Conservation (phyloP, 2,113 vertebrate species). For the Rhabdornis inornatus region DNA sequence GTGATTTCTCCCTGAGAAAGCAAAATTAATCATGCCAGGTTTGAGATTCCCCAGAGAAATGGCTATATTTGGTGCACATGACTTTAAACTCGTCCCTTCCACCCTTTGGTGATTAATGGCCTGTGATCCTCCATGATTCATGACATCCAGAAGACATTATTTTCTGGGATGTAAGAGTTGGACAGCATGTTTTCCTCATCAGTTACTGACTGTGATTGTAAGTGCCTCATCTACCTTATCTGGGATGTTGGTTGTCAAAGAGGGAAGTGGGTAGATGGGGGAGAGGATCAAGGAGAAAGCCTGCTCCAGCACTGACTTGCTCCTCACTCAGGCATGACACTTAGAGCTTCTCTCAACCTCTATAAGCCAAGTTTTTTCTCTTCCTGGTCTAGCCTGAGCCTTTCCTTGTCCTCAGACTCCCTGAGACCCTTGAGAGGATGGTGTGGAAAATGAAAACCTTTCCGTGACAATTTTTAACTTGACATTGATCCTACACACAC, state of each 20-base stretch:
- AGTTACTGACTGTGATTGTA: background rate
- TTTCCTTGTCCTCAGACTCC: background rate
- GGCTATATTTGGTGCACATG: background rate
- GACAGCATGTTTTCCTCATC: slow-evolving; percentile 60
- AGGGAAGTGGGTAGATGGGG: background rate
- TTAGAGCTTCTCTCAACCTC: background rate
- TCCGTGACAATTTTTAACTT: background rate
- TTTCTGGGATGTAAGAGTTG: slow-evolving; percentile 20
- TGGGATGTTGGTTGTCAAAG: background rate
- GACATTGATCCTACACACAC: background rate
- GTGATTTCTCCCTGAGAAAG: background rate
- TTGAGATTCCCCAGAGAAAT: slow-evolving; percentile 19
- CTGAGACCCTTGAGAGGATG: background rate
- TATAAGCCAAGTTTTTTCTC: background rate
- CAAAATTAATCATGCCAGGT: slow-evolving; percentile 17
- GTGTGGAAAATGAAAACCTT: background rate
- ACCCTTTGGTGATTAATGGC: slow-evolving; percentile 25
- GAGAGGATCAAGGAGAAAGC: background rate
- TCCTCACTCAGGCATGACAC: background rate
- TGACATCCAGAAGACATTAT: slow-evolving; percentile 33
- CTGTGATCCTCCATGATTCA: slow-evolving; percentile 4
- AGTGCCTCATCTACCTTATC: background rate
- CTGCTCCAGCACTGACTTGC: background rate
- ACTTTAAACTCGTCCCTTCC: background rate
- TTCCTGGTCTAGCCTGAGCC: background rate